Evolutionary conservation across 2,888 invertebrate species (phyloP), one percentile per base, ranked within the genome.

Genomic region (Campoplex capitator): DNA sequence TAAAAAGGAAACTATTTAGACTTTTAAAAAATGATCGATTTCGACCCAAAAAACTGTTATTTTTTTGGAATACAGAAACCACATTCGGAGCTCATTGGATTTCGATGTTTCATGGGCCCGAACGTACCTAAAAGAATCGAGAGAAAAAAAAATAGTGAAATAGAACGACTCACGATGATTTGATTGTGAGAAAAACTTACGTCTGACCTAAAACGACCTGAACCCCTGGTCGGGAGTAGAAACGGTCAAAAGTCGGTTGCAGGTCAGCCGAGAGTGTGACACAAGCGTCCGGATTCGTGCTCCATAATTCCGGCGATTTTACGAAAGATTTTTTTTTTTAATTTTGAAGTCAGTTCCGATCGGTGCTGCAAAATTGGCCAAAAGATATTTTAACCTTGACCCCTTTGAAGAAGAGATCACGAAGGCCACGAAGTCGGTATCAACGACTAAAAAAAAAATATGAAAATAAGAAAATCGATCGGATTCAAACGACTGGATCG

Each of bases 311-410:
- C 16, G 6, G 4, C 6, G 1, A 51, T 4, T n/a, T 13, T 16
- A 16, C 6, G 2, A 32, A 0, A 32, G 32, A 28, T 1, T n/a
- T 38, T 38, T 4, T 1, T n/a, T 38, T 38, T 4, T 3, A 6
- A 6, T 0, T 6, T 38, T 1, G 38, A 38, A 38, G 70, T 70
- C 16, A 28, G 48, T 48, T 16, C 18, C 8, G 23, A 11, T 38
- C 38, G 38, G 16, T 4, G 45, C 11, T 2, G 35, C 4, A 42
- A 42, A 70, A 11, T 76, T 2, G 77, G 32, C 85, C 54, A 75
- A 83, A 92, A 89, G 83, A 89, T 79, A 90, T 90, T 89, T 90
- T 91, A 92, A 92, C 92, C 94, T 93, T 94, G 93, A 93, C 93
- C 92, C 81, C 91, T 87, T 87, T 86, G 74, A 56, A 68, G 74